These are phyloP conservation scores for Rhinolophus sinicus DNA, from an alignment of 2,113 vertebrate species.

Conservation along the genomic window DNA sequence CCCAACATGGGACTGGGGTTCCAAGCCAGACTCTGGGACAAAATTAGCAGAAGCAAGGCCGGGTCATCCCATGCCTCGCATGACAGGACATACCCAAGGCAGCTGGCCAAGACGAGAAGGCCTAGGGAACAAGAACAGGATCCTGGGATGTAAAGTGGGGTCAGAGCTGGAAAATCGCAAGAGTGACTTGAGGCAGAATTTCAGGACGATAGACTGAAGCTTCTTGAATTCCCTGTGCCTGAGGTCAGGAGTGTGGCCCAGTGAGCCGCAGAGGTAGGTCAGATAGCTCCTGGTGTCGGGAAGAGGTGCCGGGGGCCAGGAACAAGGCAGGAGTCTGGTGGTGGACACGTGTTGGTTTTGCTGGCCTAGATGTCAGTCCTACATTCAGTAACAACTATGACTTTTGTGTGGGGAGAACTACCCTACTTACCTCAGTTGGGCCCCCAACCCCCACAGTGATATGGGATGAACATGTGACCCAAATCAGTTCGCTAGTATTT, in stretches of 20 bases:
- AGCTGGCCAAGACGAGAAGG: background rate
- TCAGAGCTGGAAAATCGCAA: background rate
- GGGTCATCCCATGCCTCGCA: background rate
- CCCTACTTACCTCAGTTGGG: background rate
- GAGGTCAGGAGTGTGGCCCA: background rate
- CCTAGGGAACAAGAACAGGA: background rate
- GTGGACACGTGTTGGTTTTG: background rate
- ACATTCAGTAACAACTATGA: background rate
- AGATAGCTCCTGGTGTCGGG: background rate
- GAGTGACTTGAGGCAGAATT: background rate
- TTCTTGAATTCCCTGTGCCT: background rate
- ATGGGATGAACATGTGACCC: background rate
- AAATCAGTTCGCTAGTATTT: too few species aligned
- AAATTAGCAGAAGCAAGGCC: background rate
- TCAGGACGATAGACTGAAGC: background rate
- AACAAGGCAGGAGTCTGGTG: too few species aligned
- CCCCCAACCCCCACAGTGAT: background rate
- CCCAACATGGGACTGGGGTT: background rate
- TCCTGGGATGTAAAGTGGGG: background rate
- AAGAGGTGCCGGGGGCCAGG: too few species aligned
- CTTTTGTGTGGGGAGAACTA: background rate
- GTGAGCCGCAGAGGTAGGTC: background rate
- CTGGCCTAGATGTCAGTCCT: background rate
- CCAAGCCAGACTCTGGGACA: background rate
- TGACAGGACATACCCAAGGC: background rate